Conservation (phyloP, 1,140 invertebrate species). For the Lordiphosa stackelbergi region DNA sequence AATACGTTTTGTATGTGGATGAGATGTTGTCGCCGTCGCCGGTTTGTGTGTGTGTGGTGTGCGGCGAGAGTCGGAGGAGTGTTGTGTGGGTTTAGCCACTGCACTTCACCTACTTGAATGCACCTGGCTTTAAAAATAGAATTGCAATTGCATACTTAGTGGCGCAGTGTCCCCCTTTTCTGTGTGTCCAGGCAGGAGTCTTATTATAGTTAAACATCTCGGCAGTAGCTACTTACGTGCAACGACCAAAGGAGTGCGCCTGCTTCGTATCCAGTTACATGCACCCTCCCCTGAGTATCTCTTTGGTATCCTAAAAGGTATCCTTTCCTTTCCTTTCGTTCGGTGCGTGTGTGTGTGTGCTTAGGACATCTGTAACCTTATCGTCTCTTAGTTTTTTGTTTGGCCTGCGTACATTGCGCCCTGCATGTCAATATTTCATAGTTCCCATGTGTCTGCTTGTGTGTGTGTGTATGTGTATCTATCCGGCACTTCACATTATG, state of each 20-base stretch:
- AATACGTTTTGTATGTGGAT: slow-evolving; percentile 57
- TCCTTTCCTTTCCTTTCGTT: slow-evolving; percentile 26
- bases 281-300: slow-evolving; percentile 18
- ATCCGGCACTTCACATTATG: slow-evolving; percentile 47
- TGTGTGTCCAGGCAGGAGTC: slow-evolving; percentile 49
- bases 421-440: slow-evolving; percentile 58
- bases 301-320: slow-evolving; percentile 14
- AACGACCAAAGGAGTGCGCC: slow-evolving; percentile 44
- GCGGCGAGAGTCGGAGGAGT: background rate
- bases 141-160: slow-evolving; percentile 72
- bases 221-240: slow-evolving; percentile 56
- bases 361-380: slow-evolving; percentile 73
- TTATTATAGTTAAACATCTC: slow-evolving; percentile 68
- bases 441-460: slow-evolving; percentile 19
- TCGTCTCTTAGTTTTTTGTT: slow-evolving; percentile 55
- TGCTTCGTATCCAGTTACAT: slow-evolving; percentile 62
- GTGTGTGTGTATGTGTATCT: slow-evolving; percentile 23
- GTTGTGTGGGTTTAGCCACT: slow-evolving; percentile 38
- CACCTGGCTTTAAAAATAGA: slow-evolving; percentile 69
- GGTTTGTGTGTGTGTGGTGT: slow-evolving; percentile 13
- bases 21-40: slow-evolving; percentile 38
- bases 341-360: slow-evolving; percentile 31
- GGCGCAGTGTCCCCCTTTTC: slow-evolving; percentile 36
- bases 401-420: slow-evolving; percentile 41
- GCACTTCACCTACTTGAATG: slow-evolving; percentile 66